Evolutionary conservation across 2,113 vertebrate species (phyloP).

Genomic region (Cavia porcellus): DNA sequence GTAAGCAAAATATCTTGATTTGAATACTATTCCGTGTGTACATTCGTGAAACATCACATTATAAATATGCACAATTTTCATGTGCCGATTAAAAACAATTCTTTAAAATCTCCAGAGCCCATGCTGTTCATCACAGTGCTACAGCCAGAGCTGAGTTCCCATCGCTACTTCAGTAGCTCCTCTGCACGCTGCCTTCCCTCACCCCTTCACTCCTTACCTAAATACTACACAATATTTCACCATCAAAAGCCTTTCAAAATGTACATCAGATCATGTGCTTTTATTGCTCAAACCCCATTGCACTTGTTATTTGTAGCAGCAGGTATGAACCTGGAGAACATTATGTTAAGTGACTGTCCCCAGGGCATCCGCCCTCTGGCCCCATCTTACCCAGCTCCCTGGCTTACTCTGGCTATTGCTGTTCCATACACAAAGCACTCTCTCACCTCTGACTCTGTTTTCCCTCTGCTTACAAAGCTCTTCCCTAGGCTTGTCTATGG

Average conservation of each 20-base stretch:
- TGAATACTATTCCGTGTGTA: not conserved
- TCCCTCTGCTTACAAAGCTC: not conserved
- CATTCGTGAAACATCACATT: not conserved
- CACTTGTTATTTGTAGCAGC: not conserved
- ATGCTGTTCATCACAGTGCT: not conserved
- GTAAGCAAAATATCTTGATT: not conserved
- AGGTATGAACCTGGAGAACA: not conserved
- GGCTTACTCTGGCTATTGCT: not conserved
- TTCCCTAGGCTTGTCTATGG: not conserved
- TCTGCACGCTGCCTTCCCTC: not conserved
- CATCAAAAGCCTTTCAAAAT: not conserved
- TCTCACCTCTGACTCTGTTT: not conserved
- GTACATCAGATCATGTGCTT: not conserved
- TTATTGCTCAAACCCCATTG: not conserved
- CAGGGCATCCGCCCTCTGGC: not conserved
- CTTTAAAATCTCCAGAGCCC: not conserved
- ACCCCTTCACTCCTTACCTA: not conserved
- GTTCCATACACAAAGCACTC: not conserved
- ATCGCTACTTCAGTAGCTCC: fast-evolving
- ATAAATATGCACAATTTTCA: not conserved
- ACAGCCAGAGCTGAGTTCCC: not conserved
- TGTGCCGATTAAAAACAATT: not conserved
- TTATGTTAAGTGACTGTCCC: not conserved
- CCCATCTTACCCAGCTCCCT: not conserved
- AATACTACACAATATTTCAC: not conserved